Percentiles rank a stretch among this genome's conserved stretches.
phyloP scores from a whole-genome alignment of 2,113 vertebrate genomes.

The Engraulis encrasicolus region DNA sequence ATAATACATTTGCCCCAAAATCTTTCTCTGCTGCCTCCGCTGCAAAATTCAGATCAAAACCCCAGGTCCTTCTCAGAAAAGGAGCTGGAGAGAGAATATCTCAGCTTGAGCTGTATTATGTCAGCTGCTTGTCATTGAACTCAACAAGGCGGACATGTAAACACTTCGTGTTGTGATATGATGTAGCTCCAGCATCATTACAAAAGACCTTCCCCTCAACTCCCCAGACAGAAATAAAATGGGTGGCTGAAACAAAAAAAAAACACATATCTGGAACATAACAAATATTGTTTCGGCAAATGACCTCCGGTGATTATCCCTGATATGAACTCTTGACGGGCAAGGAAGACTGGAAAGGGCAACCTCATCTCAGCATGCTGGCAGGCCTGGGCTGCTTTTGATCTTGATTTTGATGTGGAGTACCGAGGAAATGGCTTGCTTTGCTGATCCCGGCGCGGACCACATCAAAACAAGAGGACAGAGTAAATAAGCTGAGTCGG shows the following conservation, averaged over 20 bases:
- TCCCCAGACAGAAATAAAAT: background rate
- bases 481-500: constrained; percentile 70
- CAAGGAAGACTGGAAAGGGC: background rate
- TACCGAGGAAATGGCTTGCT: background rate
- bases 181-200: background rate
- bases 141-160: background rate
- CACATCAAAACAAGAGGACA: constrained; percentile 70
- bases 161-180: background rate
- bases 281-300: constrained; percentile 6
- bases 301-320: constrained; percentile 8
- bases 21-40: too few species aligned
- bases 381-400: background rate
- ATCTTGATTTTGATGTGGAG: constrained; percentile 16
- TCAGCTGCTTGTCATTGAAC: constrained; percentile 1
- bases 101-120: background rate
- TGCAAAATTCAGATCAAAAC: too few species aligned
- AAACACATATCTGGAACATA: background rate
- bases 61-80: too few species aligned
- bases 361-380: constrained; percentile 8
- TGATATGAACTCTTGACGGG: background rate
- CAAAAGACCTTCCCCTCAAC: background rate
- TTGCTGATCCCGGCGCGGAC: constrained; percentile 35
- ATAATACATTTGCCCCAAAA: too few species aligned
- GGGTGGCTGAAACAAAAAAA: background rate
- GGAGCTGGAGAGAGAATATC: too few species aligned